Percentiles rank a stretch among this genome's conserved stretches.
Conservation (phyloP, 2,888 invertebrate species). For the Agrotis ipsilon region DNA sequence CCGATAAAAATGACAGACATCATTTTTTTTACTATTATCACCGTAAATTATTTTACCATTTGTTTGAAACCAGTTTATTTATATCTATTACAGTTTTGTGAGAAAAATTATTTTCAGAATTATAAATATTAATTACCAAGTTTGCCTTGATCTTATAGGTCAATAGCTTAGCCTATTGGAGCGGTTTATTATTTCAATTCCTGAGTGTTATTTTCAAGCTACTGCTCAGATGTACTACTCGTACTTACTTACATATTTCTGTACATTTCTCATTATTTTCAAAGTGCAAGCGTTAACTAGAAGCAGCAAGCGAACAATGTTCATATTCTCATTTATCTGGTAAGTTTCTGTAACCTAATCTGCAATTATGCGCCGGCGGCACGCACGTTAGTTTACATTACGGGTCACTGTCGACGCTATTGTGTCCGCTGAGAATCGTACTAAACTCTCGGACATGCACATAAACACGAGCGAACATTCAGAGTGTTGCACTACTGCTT, state of each 20-base stretch:
- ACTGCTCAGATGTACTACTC: neutral
- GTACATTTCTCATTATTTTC: slow-evolving; percentile 35
- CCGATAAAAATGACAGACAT: neutral
- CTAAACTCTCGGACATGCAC: slow-evolving; percentile 44
- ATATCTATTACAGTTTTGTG: slow-evolving; percentile 1
- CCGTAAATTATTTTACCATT: neutral
- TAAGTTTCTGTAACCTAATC: slow-evolving; percentile 79
- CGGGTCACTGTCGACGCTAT: slow-evolving; percentile 64
- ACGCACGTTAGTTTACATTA: slow-evolving; percentile 77
- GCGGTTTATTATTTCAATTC: neutral
- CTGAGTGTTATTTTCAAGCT: neutral
- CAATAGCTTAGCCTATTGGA: neutral
- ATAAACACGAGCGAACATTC: slow-evolving; percentile 39
- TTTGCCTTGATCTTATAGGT: slow-evolving; percentile 11
- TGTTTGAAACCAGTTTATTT: neutral
- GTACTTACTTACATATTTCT: slow-evolving; percentile 14
- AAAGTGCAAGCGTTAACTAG: slow-evolving; percentile 46
- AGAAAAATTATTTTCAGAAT: slow-evolving; percentile 24
- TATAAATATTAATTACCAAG: slow-evolving; percentile 4
- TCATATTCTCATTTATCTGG: slow-evolving; percentile 73
- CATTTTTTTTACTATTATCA: neutral
- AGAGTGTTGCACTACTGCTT: slow-evolving; percentile 24
- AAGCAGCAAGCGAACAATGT: slow-evolving; percentile 66
- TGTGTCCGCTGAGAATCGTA: slow-evolving; percentile 61
- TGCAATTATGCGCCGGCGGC: slow-evolving; percentile 73